Evolutionary conservation across 1,140 invertebrate species (phyloP).

Genomic region (Chrysopa pallens): DNA sequence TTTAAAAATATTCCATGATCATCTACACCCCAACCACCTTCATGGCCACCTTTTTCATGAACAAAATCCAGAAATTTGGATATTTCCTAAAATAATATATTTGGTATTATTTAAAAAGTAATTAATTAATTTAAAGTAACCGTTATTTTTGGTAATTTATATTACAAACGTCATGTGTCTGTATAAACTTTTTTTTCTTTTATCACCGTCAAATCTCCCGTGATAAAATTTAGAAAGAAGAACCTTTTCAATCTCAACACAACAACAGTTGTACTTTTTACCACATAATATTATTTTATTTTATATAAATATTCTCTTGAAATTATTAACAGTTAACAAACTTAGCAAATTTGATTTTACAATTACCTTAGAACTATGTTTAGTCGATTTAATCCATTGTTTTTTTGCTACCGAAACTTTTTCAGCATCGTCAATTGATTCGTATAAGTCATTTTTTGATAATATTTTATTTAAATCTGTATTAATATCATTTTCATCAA

Average conservation of each 20-base stretch:
- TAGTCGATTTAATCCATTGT: slow-evolving; percentile 16
- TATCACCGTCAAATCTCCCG: too few relatives aligned
- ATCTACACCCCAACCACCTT: slow-evolving; percentile 29
- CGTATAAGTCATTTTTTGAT: slow-evolving; percentile 9
- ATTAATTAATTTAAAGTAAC: too few relatives aligned
- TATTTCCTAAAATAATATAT: slow-evolving; percentile 21
- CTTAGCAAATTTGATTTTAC: too few relatives aligned
- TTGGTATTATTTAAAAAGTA: not conserved
- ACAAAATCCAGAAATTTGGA: slow-evolving; percentile 28
- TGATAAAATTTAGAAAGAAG: too few relatives aligned
- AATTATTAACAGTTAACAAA: too few relatives aligned
- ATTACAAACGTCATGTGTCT: slow-evolving; percentile 14
- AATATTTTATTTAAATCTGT: slow-evolving; percentile 15
- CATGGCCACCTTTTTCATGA: slow-evolving; percentile 20
- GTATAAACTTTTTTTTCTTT: slow-evolving; percentile 18
- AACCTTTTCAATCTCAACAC: too few relatives aligned
- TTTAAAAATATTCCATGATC: slow-evolving; percentile 27
- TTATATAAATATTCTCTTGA: too few relatives aligned
- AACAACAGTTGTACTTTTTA: too few relatives aligned
- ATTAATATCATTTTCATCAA: slow-evolving; percentile 15
- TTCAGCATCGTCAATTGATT: slow-evolving; percentile 6
- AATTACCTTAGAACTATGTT: slow-evolving; percentile 15
- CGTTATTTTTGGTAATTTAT: slow-evolving; percentile 2
- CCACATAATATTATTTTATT: too few relatives aligned
- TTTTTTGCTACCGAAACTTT: slow-evolving; percentile 5